Base-by-base conservation (phyloP, 1,140 invertebrate genomes). In the Habropoda laboriosa region DNA sequence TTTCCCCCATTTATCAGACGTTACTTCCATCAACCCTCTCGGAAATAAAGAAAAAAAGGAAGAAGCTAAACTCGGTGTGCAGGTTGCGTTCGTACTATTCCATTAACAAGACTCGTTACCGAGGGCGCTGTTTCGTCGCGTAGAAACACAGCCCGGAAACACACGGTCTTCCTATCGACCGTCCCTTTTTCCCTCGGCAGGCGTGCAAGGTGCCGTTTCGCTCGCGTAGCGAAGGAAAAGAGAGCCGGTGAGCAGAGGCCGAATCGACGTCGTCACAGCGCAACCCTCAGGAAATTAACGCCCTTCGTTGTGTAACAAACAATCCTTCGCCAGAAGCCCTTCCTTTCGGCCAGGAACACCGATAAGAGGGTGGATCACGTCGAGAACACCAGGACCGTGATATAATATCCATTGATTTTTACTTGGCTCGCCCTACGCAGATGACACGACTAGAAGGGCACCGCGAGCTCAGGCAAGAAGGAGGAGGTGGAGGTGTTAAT, bases 351-450 rank as follows among this genome's bases (percentile, higher is more conserved):
- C 32, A 7, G 16, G 12, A 45, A 10, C 35, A 10, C n/a, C 75
- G 70, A 85, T 83, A 80, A 83, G 51, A 32, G 53, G 68, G 49
- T 5, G 12, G 58, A 76, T 80, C 67, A 40, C 42, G 30, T 47
- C 45, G 64, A 53, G 53, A 30, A 8, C 32, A 0, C 24, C 21
- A n/a, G 60, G 40, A 27, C 53, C 38, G 76, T 47, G 68, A 86
- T 82, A 85, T 89, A 83, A 89, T 88, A 89, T 87, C 80, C 86
- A 89, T 90, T 86, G 87, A 89, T 89, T 89, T 88, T 88, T 86
- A 61, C 80, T 47, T 81, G 35, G 51, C 79, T 32, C n/a, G 45
- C 58, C 55, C 38, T 40, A 45, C 38, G 24, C n/a, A 64, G 40
- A 55, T 53, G 53, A 53, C 51, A 45, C 75, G 40, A 45, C 24